Evolutionary conservation across 2,797 vertebrate genomes (phyloP), one percentile per base, ranked within the genome.

Genomic region (Squalus acanthias): DNA sequence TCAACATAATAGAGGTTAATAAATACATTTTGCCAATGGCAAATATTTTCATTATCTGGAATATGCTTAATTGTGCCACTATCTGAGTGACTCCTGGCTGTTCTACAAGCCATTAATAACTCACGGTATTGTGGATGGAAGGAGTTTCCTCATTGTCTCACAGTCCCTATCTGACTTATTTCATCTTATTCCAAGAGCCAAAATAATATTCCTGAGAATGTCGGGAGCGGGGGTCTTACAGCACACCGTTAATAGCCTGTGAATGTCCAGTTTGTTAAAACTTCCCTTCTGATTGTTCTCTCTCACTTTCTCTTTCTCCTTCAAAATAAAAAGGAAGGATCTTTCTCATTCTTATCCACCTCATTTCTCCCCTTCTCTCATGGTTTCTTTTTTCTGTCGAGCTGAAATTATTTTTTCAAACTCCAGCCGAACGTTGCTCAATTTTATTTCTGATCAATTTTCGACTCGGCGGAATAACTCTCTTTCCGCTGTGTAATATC

Each of bases 41-140:
- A 92, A 92, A 92, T 65, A 63, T 92, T 65, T 92, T 92, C 60
- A 92, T 92, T 92, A 65, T 92, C 60, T 20, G 60, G 9, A 13
- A 65, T 9, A n/a, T 33, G 89, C 33, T 65, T 65, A 92, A 92
- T 92, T 33, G 89, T 92, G 33, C 65, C 89, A 92, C 39, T 92
- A 92, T 65, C 15, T n/a, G 60, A 65, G 57, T 63, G 33, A 89
- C 4, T 92, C 5, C 15, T 22, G 13, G 15, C 60, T 65, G 29
- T 63, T 63, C 53, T 33, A 20, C 15, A 63, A 63, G 26, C 26
- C 60, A 92, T n/a, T 22, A 92, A n/a, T 63, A 17, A n/a, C 29
- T 39, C 60, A 63, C 33, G 3, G 89, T 8, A 17, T n/a, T 65
- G 29, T 15, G 1, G 29, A 10, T 79, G n/a, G 33, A n/a, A 79